These are phyloP conservation scores for Condylostylus longicornis DNA, from an alignment of 1,140 invertebrate genomes.

Conservation along the genomic window DNA sequence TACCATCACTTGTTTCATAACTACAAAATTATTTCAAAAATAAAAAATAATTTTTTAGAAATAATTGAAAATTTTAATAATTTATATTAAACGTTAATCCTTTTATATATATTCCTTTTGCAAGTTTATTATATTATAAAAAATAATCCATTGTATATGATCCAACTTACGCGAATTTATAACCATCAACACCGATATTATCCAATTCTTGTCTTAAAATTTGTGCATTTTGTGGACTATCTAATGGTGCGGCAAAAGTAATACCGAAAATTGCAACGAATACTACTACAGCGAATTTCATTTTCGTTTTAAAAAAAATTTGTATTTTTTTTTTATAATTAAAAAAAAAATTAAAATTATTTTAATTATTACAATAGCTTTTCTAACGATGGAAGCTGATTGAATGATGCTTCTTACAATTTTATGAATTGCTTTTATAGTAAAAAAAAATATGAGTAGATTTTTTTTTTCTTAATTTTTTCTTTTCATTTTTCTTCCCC, in stretches of 20 bases:
- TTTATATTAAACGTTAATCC: neutral
- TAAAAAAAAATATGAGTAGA: no score
- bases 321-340: no score
- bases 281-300: constrained; percentile 12
- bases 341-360: no score
- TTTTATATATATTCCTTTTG: constrained; percentile 1
- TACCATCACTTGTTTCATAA: constrained; percentile 55
- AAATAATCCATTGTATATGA: neutral
- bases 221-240: constrained; percentile 32
- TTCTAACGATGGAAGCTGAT: no score
- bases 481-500: no score
- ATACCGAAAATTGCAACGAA: constrained; percentile 34
- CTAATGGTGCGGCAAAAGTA: constrained; percentile 29
- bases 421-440: no score
- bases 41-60: no score
- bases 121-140: neutral
- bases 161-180: constrained; percentile 28
- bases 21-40: no score
- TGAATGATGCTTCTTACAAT: no score
- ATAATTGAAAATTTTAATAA: neutral
- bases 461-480: no score
- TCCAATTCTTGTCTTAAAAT: constrained; percentile 34
- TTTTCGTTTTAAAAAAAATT: neutral
- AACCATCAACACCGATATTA: constrained; percentile 33
- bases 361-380: no score